A percentile compares a stretch with the other conserved stretches of the same genome.
phyloP scores from a whole-genome alignment of 2,797 vertebrate genomes.

The Adelosebastes latens region DNA sequence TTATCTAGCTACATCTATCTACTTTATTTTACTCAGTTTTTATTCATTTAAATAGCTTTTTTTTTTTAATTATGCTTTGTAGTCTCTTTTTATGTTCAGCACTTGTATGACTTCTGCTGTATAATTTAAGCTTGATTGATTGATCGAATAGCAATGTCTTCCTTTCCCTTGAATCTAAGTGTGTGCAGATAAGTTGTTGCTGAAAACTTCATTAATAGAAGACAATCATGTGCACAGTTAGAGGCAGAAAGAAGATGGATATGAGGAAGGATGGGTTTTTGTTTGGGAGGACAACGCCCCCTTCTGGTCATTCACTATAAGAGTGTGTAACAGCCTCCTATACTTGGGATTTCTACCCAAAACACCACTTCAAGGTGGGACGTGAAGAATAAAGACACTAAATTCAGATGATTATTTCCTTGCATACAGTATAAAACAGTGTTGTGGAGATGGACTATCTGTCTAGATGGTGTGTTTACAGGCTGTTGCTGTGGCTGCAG shows the following conservation, averaged over 20 bases:
- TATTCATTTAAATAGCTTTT: no score
- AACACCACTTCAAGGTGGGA: neutral
- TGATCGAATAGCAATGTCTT: no score
- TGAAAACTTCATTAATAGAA: neutral
- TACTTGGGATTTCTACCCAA: neutral
- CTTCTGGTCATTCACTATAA: constrained; percentile 42
- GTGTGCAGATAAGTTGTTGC: neutral
- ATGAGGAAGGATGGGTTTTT: neutral
- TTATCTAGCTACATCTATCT: no score
- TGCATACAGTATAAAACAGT: neutral
- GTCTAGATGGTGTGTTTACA: neutral
- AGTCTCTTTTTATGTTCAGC: no score
- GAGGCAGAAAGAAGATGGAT: neutral
- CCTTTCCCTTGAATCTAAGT: neutral
- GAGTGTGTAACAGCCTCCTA: neutral
- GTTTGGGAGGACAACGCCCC: constrained; percentile 45
- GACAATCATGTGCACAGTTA: neutral
- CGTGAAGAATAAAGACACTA: neutral
- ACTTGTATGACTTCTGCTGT: no score
- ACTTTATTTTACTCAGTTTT: no score
- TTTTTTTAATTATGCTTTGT: no score
- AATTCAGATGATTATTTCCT: neutral
- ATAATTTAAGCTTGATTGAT: no score
- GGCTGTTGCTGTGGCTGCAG: constrained; percentile 2
- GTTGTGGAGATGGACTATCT: neutral